phyloP scores from a whole-genome alignment of 2,888 invertebrate species.

The Standfussiana lucernea region DNA sequence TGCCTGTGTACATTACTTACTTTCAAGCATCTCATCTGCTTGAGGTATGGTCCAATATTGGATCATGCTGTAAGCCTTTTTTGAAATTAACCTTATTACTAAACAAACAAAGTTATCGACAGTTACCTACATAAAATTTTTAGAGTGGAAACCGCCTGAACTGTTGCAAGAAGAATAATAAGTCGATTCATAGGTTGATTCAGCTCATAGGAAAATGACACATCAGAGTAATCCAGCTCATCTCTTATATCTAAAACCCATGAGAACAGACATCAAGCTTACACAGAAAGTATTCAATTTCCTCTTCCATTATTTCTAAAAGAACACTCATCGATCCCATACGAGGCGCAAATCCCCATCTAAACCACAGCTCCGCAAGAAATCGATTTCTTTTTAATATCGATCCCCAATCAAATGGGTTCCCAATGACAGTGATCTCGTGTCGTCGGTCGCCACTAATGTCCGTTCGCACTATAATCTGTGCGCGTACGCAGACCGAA shows the following conservation, averaged over 20 bases:
- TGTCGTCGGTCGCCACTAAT: slow-evolving; percentile 82
- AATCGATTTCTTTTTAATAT: slow-evolving; percentile 74
- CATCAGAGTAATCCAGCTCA: background rate
- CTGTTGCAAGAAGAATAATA: too few species aligned
- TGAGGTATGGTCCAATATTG: too few species aligned
- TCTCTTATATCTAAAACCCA: background rate
- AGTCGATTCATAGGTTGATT: too few species aligned
- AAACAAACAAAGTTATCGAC: too few species aligned
- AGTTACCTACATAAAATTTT: too few species aligned
- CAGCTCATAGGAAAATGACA: too few species aligned
- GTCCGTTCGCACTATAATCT: slow-evolving; percentile 85
- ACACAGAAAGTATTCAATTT: slow-evolving; percentile 39
- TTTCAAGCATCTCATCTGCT: too few species aligned
- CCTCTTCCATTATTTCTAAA: slow-evolving; percentile 24
- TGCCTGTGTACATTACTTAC: too few species aligned
- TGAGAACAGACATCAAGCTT: background rate
- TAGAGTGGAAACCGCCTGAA: too few species aligned
- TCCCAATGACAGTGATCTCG: slow-evolving; percentile 79
- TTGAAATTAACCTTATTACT: too few species aligned
- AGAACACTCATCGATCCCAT: slow-evolving; percentile 30
- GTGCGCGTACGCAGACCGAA: slow-evolving; percentile 81
- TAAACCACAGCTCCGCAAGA: slow-evolving; percentile 67
- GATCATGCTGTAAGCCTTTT: too few species aligned
- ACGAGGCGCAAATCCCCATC: slow-evolving; percentile 60
- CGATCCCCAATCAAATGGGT: slow-evolving; percentile 73